phyloP scores from a whole-genome alignment of 1,140 invertebrate species.

The Riptortus pedestris region DNA sequence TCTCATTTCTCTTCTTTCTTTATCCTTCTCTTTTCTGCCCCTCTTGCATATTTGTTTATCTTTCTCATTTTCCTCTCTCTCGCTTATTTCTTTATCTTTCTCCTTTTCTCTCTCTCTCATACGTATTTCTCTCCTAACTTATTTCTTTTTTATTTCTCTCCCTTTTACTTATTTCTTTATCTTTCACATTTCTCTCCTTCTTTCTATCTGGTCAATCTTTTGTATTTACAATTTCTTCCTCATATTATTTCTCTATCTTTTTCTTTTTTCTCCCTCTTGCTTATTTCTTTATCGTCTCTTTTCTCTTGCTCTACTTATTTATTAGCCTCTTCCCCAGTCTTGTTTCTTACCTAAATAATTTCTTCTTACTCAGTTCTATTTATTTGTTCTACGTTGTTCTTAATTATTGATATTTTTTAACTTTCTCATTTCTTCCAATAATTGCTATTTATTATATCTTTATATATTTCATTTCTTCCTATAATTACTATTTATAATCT shows the following conservation, averaged over 20 bases:
- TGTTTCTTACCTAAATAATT: no score
- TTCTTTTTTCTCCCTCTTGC: constrained; percentile 2
- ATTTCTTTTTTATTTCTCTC: not conserved
- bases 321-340: no score
- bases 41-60: not conserved
- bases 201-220: no score
- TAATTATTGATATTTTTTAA: no score
- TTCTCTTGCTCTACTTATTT: no score
- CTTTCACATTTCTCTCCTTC: not conserved
- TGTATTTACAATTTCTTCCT: not conserved
- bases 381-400: no score
- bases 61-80: not conserved
- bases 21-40: not conserved
- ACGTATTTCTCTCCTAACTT: not conserved
- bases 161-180: not conserved
- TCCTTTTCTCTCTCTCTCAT: not conserved
- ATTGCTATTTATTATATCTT: no score
- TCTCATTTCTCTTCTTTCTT: not conserved
- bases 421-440: no score
- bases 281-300: not conserved
- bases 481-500: no score
- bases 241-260: not conserved
- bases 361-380: no score
- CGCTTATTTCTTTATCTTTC: not conserved
- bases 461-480: no score